Evolutionary conservation across 64 coral and sea anemone genomes (phyloP).

Genomic region (Stylophora pistillata): DNA sequence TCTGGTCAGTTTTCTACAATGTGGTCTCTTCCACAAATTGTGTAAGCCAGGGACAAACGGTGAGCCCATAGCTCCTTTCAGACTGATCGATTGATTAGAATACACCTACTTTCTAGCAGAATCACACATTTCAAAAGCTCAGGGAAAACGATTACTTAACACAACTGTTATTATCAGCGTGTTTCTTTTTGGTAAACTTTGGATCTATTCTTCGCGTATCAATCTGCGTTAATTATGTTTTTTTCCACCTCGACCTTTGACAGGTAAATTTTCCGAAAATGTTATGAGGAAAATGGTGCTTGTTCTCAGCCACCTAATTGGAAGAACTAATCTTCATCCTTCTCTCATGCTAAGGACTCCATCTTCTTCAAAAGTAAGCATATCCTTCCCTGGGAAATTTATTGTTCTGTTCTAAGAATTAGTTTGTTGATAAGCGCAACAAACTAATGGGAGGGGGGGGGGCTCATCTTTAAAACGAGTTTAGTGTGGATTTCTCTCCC

Average conservation of each 20-base stretch:
- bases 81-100: not conserved
- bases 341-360: not conserved
- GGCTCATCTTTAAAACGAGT: no score
- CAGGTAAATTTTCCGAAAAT: conserved; percentile 62
- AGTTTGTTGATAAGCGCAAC: no score
- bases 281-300: conserved; percentile 61
- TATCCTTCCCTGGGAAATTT: not conserved
- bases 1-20: conserved; percentile 66
- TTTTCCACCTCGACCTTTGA: not conserved
- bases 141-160: no score
- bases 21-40: conserved; percentile 64
- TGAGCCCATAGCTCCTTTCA: not conserved
- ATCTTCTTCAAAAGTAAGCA: conserved; percentile 52
- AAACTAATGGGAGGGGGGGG: no score
- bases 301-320: conserved; percentile 71
- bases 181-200: no score
- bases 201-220: no score
- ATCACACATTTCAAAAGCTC: no score
- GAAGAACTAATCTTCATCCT: conserved; percentile 10
- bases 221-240: not conserved
- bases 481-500: no score
- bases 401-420: no score
- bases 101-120: no score
- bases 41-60: conserved; percentile 24
- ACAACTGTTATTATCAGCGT: no score